Evolutionary conservation across 2,113 vertebrate species (phyloP).

Genomic region (Mormyrus iriodes): DNA sequence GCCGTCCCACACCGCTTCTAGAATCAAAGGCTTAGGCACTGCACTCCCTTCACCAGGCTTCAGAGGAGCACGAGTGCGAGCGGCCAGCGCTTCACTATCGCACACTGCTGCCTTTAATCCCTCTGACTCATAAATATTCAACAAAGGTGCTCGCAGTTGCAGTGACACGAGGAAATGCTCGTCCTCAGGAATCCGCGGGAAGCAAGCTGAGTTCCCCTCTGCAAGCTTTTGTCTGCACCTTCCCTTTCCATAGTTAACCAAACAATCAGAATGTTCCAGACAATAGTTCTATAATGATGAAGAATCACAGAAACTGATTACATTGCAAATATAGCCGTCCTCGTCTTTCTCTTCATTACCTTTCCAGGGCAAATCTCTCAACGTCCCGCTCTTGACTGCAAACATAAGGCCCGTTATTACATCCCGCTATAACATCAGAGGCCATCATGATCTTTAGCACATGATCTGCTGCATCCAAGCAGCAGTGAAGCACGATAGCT

Average conservation of each 20-base stretch:
- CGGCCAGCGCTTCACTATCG: not conserved
- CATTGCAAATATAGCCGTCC: not conserved
- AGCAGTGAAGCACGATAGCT: not conserved
- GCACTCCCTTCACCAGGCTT: not conserved
- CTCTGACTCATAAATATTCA: not conserved
- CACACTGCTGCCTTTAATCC: not conserved
- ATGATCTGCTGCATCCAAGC: not conserved
- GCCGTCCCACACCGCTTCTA: not conserved
- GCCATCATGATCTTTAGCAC: not conserved
- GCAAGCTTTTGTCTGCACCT: not conserved
- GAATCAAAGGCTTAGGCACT: not conserved
- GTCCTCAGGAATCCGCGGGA: not conserved
- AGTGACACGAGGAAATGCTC: not conserved
- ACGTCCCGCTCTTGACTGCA: not conserved
- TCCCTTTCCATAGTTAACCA: not conserved
- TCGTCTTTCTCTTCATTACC: not conserved
- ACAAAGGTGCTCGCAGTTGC: not conserved
- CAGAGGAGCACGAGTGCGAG: not conserved
- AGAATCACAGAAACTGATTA: not conserved
- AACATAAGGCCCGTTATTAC: not conserved
- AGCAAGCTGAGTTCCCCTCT: not conserved
- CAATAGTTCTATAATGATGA: not conserved
- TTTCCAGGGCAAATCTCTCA: not conserved
- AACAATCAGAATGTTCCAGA: not conserved
- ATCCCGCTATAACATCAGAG: not conserved